Base-by-base conservation (phyloP, 2,888 invertebrate species). In the Aplocera efformata region DNA sequence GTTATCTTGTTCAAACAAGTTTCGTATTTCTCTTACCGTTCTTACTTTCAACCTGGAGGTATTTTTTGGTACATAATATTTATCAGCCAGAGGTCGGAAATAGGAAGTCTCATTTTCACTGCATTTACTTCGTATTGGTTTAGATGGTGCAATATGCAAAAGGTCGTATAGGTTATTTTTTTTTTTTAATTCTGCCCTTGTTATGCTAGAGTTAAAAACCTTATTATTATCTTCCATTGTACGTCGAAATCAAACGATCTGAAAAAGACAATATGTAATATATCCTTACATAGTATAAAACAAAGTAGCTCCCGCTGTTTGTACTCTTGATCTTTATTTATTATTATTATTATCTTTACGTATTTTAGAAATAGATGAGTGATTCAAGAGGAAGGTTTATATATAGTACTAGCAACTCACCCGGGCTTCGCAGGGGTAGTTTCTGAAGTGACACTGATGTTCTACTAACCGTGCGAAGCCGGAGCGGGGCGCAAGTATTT, bases 21-120 rank as follows among this genome's bases (percentile, higher is more conserved):
- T 68, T 60, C 86, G 63, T 25, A 88, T 72, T 42, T 80, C 70
- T 58, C 78, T 62, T 3, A 88, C 79, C 41, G 88, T 85, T 55
- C 63, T 76, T 6, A 88, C 88, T 64, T 85, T 82, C 11, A 58
- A 47, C 52, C 63, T 72, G 34, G 61, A 59, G 67, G 66, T 79
- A 53, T 68, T 77, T 60, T 81, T 83, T 46, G 79, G 71, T 47
- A 71, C 52, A 51, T 77, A 86, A 41, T 57, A 50, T 58, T 85
- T 88, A 31, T 67, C 77, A 44, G 48, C 62, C 53, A 56, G 72
- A 9, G 80, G 82, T 45, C 41, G 51, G 63, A 78, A 86, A 27
- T 70, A 53, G 56, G 72, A 79, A 24, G 35, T 44, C 13, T 49
- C 22, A 38, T 47, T 57, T 50, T 55, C 55, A 11, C 33, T 43